These are phyloP conservation scores for Rhingia rostrata DNA, from an alignment of 2,888 invertebrate genomes.

Conservation along the genomic window DNA sequence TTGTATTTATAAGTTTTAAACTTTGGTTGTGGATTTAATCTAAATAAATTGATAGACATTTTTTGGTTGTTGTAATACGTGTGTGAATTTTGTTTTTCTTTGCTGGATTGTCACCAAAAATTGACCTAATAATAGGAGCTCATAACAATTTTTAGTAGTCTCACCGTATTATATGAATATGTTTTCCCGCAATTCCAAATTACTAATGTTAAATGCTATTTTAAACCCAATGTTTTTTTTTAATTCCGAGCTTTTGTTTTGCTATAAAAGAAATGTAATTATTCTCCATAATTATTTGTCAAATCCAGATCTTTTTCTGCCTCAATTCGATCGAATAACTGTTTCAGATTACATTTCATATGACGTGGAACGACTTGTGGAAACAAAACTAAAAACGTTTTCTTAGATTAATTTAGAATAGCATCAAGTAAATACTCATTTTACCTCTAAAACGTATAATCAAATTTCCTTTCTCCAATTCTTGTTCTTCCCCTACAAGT, in stretches of 20 bases:
- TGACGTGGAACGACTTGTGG: slow-evolving; percentile 83
- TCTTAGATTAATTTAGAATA: background rate
- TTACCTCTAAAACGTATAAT: slow-evolving; percentile 86
- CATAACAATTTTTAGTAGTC: too few species aligned
- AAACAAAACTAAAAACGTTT: slow-evolving; percentile 77
- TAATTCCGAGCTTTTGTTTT: background rate
- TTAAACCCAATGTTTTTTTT: too few species aligned
- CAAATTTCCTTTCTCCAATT: slow-evolving; percentile 85
- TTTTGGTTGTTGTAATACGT: too few species aligned
- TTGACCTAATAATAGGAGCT: too few species aligned
- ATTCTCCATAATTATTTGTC: background rate
- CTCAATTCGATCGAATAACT: slow-evolving; percentile 82
- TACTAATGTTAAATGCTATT: too few species aligned
- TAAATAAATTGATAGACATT: too few species aligned
- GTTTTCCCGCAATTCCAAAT: too few species aligned
- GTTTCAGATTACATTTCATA: slow-evolving; percentile 83
- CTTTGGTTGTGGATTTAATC: too few species aligned
- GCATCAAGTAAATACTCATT: background rate
- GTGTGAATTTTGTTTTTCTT: too few species aligned
- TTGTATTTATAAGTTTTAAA: too few species aligned
- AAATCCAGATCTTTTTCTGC: slow-evolving; percentile 77
- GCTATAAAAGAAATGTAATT: background rate
- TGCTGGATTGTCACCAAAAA: too few species aligned
- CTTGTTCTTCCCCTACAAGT: slow-evolving; percentile 84
- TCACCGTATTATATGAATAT: too few species aligned